phyloP scores from a whole-genome alignment of 2,888 invertebrate species.

The Germaria angustata region DNA sequence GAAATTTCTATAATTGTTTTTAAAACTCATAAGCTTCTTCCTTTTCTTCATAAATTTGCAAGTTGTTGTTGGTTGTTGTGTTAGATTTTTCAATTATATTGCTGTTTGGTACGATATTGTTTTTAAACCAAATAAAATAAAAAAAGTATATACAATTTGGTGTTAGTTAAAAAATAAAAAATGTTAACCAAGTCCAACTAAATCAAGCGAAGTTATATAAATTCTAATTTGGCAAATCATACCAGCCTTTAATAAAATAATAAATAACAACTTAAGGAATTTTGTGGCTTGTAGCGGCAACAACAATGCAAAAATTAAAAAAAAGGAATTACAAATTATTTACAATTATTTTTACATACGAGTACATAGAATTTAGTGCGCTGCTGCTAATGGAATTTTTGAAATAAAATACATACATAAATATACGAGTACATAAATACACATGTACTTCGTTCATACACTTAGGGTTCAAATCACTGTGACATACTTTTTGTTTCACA shows the following conservation, averaged over 20 bases:
- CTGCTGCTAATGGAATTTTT: slow-evolving; percentile 23
- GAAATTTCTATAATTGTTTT: slow-evolving; percentile 10
- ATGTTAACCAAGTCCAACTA: neutral
- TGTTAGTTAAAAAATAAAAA: slow-evolving; percentile 4
- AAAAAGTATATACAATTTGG: neutral
- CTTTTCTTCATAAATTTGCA: slow-evolving; percentile 58
- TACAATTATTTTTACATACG: neutral
- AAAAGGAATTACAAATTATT: neutral
- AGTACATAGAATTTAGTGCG: slow-evolving; percentile 55
- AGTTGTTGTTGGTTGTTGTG: slow-evolving; percentile 58
- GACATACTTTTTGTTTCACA: neutral
- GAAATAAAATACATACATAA: slow-evolving; percentile 11
- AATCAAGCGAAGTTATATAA: slow-evolving; percentile 1
- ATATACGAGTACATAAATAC: slow-evolving; percentile 1
- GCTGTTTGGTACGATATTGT: slow-evolving; percentile 27
- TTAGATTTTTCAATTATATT: slow-evolving; percentile 53
- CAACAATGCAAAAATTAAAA: slow-evolving; percentile 32
- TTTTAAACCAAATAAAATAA: slow-evolving; percentile 23
- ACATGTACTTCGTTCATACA: slow-evolving; percentile 1
- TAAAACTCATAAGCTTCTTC: slow-evolving; percentile 43
- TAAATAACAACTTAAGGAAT: neutral
- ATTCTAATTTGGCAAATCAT: neutral
- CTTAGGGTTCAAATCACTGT: slow-evolving; percentile 6
- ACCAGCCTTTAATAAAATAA: neutral
- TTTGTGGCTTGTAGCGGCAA: neutral